Percentiles rank a stretch among this genome's conserved stretches.
These are phyloP conservation scores for Charadrius vociferus DNA, from an alignment of 2,113 vertebrate genomes.

Conservation along the genomic window DNA sequence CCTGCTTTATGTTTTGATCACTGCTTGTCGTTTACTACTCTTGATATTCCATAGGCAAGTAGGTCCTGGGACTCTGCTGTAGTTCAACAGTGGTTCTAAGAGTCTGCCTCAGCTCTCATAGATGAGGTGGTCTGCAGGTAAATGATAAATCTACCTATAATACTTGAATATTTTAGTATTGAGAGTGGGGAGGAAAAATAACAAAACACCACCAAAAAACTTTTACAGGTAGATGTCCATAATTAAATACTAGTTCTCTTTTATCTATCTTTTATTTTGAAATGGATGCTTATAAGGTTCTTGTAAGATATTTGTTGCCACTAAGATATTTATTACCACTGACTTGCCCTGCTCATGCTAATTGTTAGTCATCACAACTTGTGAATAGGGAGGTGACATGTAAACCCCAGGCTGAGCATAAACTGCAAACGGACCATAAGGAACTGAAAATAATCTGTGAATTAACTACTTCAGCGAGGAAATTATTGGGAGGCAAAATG, in stretches of 20 bases:
- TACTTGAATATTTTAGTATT: not conserved
- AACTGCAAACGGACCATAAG: not conserved
- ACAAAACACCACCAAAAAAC: not conserved
- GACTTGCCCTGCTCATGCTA: not conserved
- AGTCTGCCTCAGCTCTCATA: not conserved
- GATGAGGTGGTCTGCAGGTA: not conserved
- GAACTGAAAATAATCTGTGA: not conserved
- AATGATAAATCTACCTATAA: not conserved
- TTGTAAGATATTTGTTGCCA: not conserved
- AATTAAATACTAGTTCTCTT: not conserved
- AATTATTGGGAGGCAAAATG: not conserved
- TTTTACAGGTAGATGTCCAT: not conserved
- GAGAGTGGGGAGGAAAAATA: no score
- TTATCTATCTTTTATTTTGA: not conserved
- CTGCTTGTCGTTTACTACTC: not conserved
- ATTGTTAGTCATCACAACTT: not conserved
- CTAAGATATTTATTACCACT: not conserved
- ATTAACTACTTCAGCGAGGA: not conserved
- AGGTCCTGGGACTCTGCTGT: not conserved
- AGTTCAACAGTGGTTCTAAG: not conserved
- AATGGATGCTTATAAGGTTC: not conserved
- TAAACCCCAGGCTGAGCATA: not conserved
- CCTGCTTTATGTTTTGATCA: not conserved
- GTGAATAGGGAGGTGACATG: not conserved
- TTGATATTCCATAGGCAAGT: no score